Evolutionary conservation across 2,888 invertebrate genomes (phyloP), one percentile per base, ranked within the genome.

Genomic region (Lithosia quadra): DNA sequence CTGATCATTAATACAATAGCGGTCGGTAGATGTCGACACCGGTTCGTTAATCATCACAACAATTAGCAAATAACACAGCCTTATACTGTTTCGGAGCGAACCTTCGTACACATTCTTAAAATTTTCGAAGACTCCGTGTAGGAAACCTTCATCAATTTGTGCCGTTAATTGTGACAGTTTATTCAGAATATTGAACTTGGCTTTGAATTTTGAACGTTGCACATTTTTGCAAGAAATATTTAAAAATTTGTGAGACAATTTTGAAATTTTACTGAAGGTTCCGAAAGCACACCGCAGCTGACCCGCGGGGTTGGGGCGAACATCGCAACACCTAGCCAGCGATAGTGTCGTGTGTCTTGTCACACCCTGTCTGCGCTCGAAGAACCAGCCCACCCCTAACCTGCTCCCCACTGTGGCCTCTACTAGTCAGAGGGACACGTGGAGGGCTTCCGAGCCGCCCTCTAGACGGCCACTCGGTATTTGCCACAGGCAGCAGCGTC

Each of bases 1-100:
- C 33, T 24, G 43, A 80, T 82, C 82, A 88, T 88, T 86, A 87
- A 86, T 84, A 79, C 72, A 69, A 63, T 24, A 69, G 63, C 72
- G 68, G 33, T 68, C 72, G 69, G 39, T 83, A 85, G 85, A 83
- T 86, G 86, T 71, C 83, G 88, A 88, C 84, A 84, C 67, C 74
- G 36, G 72, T 72, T 84, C 87, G 79, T 89, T 85, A 77, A 88
- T 89, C 88, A 89, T 80, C 73, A 68, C 59, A 78, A 76, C 84
- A 86, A 88, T 88, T 87, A 86, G 84, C 81, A 78, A 84, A 80
- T 80, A 81, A 67, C 69, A 69, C 72, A 74, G 49, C 73, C 67
- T 76, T 71, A 68, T 68, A 66, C 61, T 55, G 63, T 67, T 63
- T 56, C n/a, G 33, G 62, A 63, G 58, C 58, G 62, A 63, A 58